A percentile compares a stretch with the other conserved stretches of the same genome.
Conservation (phyloP, 2,113 vertebrate genomes). For the Cepphus grylle region DNA sequence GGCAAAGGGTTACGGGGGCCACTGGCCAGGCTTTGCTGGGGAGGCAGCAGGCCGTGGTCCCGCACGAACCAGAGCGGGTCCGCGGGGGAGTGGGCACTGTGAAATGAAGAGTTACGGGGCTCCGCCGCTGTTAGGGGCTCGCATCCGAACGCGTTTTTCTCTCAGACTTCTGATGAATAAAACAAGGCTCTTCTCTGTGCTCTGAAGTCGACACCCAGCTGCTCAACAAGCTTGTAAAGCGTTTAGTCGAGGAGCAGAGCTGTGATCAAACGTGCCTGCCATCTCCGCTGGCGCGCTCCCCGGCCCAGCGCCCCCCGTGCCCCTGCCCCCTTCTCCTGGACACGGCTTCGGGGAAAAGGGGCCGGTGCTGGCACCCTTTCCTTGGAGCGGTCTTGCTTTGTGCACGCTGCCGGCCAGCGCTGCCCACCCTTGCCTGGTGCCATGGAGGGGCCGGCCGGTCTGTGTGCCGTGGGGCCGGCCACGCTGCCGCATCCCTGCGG, state of each 20-base stretch:
- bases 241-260: not conserved
- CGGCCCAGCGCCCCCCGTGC: accelerated
- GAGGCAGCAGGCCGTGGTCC: accelerated
- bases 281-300: accelerated
- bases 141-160: accelerated
- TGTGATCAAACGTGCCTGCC: not conserved
- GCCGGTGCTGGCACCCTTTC: not conserved
- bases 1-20: too few relatives aligned
- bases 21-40: not conserved
- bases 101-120: accelerated
- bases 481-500: not conserved
- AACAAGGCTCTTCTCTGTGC: not conserved
- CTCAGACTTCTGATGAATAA: not conserved
- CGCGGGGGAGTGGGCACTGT: accelerated
- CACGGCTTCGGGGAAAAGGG: accelerated
- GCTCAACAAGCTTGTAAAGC: not conserved
- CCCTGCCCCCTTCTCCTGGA: not conserved
- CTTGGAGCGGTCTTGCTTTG: not conserved
- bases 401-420: accelerated
- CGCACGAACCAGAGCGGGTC: accelerated
- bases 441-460: accelerated
- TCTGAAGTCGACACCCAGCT: not conserved
- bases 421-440: not conserved
- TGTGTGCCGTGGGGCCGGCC: accelerated
- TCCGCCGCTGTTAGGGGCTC: accelerated